Evolutionary conservation across 2,797 vertebrate species (phyloP).

Genomic region (Dryobates pubescens): DNA sequence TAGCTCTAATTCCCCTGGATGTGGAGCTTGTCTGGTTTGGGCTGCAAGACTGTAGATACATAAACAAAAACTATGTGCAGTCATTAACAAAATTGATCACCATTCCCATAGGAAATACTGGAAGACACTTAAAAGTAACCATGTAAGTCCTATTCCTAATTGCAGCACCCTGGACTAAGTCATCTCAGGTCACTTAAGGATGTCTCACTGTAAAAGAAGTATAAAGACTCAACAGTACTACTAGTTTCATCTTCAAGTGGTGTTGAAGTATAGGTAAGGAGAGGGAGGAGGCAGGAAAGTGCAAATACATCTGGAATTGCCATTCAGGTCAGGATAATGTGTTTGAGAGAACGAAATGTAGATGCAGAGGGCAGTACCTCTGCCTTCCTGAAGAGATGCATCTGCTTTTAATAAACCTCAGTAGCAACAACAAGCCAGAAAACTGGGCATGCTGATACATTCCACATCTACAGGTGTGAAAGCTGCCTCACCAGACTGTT

Average conservation of each 20-base stretch:
- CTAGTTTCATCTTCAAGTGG: not conserved
- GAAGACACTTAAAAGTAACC: not conserved
- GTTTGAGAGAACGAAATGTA: not conserved
- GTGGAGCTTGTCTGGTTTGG: not conserved
- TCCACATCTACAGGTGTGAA: not conserved
- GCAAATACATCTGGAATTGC: not conserved
- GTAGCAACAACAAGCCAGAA: not conserved
- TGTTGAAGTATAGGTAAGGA: not conserved
- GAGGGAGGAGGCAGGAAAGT: not conserved
- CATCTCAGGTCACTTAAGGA: not conserved
- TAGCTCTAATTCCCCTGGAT: not conserved
- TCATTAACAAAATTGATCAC: not conserved
- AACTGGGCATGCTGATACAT: accelerated
- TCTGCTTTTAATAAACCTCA: accelerated
- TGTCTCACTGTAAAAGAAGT: not conserved
- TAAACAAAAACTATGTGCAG: not conserved
- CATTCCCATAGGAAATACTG: not conserved
- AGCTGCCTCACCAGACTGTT: not conserved
- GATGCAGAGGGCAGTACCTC: not conserved
- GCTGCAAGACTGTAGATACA: not conserved
- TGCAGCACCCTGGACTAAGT: not conserved
- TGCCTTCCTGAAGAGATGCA: not conserved
- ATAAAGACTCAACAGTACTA: not conserved
- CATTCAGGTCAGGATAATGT: not conserved
- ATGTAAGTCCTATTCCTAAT: not conserved